Base-by-base conservation (phyloP, 2,113 vertebrate genomes). In the Ceratotherium simum region DNA sequence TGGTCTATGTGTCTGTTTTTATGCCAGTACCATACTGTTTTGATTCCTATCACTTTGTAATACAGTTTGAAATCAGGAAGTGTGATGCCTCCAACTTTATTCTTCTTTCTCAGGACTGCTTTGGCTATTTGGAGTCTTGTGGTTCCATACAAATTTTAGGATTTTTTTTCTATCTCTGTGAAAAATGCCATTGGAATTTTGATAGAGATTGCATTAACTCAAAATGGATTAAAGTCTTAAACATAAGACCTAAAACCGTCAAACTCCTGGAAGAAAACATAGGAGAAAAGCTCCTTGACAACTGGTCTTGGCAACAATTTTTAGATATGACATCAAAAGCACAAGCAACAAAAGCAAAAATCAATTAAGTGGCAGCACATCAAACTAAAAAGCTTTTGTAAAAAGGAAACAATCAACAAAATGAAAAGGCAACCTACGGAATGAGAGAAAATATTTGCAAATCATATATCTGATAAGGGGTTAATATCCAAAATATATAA, bases 181-280 rank as follows among this genome's bases (percentile, higher is more conserved):
- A 64, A 81, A 87, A 56, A 87, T 87, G 13, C 8, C 21, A 75
- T 17, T 95, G n/a, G 69, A 42, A 90, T 95, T 90, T 95, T 90
- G 46, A 83, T 29, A 58, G 3, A 39, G 29, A 54, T 14, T 83
- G 4, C 33, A 36, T 46, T 65, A 70, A 64, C 33, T 95, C 17
- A 87, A 87, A 80, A 36, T 64, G 33, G 31, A 60, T 64, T 72
- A 56, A 54, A 46, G 36, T 64, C 36, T 29, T 92, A 56, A 72
- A 64, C 11, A 21, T 46, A 73, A 84, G 18, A 56, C 10, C n/a
- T 31, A 5, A 64, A 70, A 72, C 27, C 7, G 9, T 64, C 80
- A 80, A 54, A 51, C 5, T 56, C n/a, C 8, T 64, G 72, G 33
- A 56, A 91, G 56, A 72, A 86, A 91, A 60, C 33, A 84, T 2